phyloP scores from a whole-genome alignment of 2,888 invertebrate species.

The Dascillus cervinus region DNA sequence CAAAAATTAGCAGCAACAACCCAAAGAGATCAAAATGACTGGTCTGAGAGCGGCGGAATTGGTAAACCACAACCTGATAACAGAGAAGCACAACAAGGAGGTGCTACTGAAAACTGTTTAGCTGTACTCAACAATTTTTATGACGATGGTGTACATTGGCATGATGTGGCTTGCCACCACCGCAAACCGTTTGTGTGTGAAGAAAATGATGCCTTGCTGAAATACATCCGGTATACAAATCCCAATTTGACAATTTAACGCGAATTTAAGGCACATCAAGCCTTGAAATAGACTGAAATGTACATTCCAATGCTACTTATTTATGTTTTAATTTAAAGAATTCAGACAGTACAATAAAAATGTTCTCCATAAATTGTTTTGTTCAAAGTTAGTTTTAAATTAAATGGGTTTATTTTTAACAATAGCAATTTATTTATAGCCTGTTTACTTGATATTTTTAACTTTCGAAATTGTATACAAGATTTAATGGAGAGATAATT shows the following conservation, averaged over 20 bases:
- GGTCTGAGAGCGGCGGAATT: conserved; percentile 82
- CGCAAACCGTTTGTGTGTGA: conserved; percentile 84
- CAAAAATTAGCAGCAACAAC: conserved; percentile 79
- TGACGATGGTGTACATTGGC: conserved; percentile 87
- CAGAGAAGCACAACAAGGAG: conserved; percentile 70
- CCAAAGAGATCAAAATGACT: conserved; percentile 76
- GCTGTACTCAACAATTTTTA: conserved; percentile 85
- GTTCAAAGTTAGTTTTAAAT: too few species aligned
- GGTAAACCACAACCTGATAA: conserved; percentile 84
- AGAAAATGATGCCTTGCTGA: conserved; percentile 78
- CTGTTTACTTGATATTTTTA: too few species aligned
- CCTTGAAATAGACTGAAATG: too few species aligned
- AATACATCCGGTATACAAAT: conserved; percentile 76
- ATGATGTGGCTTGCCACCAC: conserved; percentile 86
- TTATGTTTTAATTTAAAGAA: too few species aligned
- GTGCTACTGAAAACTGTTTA: conserved; percentile 78
- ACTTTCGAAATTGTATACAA: too few species aligned
- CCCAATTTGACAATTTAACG: conserved; percentile 65
- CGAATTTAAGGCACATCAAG: conserved; percentile 2
- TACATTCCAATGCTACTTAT: too few species aligned
- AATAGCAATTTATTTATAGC: too few species aligned
- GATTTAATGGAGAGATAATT: too few species aligned
- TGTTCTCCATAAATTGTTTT: too few species aligned
- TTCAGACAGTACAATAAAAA: too few species aligned
- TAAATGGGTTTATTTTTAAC: too few species aligned